phyloP scores from a whole-genome alignment of 2,113 vertebrate genomes.

The Perccottus glenii region DNA sequence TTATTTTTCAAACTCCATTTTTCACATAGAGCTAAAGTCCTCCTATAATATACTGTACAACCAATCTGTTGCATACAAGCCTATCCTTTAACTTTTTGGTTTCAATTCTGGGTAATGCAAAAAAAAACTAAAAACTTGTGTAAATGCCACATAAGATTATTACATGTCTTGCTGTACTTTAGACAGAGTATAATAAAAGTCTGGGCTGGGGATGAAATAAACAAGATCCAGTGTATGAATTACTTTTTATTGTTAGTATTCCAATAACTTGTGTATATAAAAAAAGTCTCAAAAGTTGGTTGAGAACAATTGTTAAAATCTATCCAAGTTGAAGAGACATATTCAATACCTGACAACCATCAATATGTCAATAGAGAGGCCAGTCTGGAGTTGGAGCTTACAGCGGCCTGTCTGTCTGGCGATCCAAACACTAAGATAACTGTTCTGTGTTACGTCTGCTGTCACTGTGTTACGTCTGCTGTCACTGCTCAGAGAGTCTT shows the following conservation, averaged over 20 bases:
- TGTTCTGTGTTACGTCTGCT: conserved; percentile 64
- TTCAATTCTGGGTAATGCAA: conserved; percentile 43
- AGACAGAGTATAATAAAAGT: conserved; percentile 26
- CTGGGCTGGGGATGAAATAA: not conserved
- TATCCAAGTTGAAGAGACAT: conserved; percentile 11
- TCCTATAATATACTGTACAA: not conserved
- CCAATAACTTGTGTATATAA: not conserved
- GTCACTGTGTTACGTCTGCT: conserved; percentile 66
- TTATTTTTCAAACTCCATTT: conserved; percentile 37
- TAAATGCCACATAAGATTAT: conserved; percentile 24
- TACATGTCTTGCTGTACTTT: conserved; percentile 7
- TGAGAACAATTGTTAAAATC: conserved; percentile 13
- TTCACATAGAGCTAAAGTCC: not conserved
- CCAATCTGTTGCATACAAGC: conserved; percentile 41
- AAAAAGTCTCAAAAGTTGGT: conserved; percentile 11
- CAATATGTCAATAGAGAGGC: conserved; percentile 51
- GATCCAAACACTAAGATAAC: conserved; percentile 56
- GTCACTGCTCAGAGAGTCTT: conserved; percentile 49
- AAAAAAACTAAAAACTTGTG: conserved; percentile 46
- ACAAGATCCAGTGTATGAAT: not conserved
- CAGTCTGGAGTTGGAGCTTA: conserved; percentile 26
- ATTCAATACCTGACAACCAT: conserved; percentile 34
- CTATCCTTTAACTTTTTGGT: conserved; percentile 39
- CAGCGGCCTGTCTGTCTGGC: conserved; percentile 24
- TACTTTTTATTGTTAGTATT: not conserved